Percentiles rank a stretch among this genome's conserved stretches.
Conservation (phyloP, 1,140 invertebrate species). For the Bicyclus anynana region DNA sequence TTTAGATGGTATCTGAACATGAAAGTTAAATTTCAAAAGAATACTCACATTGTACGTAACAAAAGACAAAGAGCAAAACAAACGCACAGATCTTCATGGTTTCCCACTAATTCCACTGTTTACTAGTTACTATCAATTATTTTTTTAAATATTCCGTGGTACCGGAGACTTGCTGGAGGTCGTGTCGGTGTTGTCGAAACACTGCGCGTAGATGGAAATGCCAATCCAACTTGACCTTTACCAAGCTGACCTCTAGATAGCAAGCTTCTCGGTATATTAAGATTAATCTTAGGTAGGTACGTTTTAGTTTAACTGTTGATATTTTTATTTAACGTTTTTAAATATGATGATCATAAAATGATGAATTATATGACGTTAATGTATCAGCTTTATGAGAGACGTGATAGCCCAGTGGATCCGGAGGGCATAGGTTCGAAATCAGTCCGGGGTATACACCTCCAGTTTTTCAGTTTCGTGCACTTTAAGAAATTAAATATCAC, state of each 20-base stretch:
- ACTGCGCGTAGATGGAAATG: constrained; percentile 19
- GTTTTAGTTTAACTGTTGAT: not conserved
- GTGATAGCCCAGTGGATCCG: no score
- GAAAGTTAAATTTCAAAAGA: constrained; percentile 26
- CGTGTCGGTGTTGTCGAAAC: constrained; percentile 26
- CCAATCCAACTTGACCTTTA: constrained; percentile 40
- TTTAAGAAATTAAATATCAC: no score
- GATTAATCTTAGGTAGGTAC: constrained; percentile 2
- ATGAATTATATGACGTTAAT: no score
- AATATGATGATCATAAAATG: no score
- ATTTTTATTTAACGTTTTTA: not conserved
- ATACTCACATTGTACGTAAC: constrained; percentile 59
- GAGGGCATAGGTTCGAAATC: no score
- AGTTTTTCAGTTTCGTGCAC: no score
- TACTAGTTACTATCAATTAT: constrained; percentile 13
- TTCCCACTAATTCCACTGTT: constrained; percentile 7
- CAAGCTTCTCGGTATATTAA: constrained; percentile 6
- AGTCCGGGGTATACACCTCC: no score
- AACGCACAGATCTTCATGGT: constrained; percentile 49
- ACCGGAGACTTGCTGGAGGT: constrained; percentile 24
- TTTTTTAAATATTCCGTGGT: constrained; percentile 13
- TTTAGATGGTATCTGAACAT: constrained; percentile 9
- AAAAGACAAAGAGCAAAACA: constrained; percentile 46
- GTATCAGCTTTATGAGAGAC: no score
- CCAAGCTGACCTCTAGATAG: constrained; percentile 42